Evolutionary conservation across 2,113 vertebrate species (phyloP).

Genomic region (Romanogobio albipinnatus): DNA sequence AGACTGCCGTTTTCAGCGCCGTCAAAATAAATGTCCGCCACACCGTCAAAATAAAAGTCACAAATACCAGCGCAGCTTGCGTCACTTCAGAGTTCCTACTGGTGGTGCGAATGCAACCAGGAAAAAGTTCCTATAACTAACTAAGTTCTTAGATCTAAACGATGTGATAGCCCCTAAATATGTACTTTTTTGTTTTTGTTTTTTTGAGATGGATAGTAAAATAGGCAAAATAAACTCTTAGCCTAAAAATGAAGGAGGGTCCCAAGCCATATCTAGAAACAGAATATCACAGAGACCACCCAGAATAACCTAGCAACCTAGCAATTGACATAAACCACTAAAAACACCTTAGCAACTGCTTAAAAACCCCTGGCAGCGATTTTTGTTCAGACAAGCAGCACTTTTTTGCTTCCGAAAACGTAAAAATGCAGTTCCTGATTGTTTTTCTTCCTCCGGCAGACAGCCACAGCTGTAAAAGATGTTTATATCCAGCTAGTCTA

Average conservation of each 20-base stretch:
- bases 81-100: no score
- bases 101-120: no score
- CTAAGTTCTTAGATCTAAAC: no score
- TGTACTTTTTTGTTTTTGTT: no score
- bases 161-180: no score
- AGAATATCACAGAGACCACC: conserved; percentile 34
- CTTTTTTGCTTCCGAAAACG: conserved; percentile 17
- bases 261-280: conserved; percentile 20
- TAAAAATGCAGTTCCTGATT: conserved; percentile 38
- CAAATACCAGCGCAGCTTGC: no score
- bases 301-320: conserved; percentile 19
- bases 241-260: neutral
- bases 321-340: conserved; percentile 17
- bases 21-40: no score
- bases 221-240: neutral
- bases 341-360: conserved; percentile 16
- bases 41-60: no score
- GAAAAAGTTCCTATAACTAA: no score
- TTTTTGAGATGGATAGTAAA: neutral
- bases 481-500: conserved; percentile 50
- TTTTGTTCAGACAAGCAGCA: neutral
- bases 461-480: conserved; percentile 51
- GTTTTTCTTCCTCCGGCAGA: conserved; percentile 33
- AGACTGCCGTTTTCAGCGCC: no score
- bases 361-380: neutral